phyloP scores from a whole-genome alignment of 1,140 invertebrate genomes.

The Cyrtorhinus lividipennis region DNA sequence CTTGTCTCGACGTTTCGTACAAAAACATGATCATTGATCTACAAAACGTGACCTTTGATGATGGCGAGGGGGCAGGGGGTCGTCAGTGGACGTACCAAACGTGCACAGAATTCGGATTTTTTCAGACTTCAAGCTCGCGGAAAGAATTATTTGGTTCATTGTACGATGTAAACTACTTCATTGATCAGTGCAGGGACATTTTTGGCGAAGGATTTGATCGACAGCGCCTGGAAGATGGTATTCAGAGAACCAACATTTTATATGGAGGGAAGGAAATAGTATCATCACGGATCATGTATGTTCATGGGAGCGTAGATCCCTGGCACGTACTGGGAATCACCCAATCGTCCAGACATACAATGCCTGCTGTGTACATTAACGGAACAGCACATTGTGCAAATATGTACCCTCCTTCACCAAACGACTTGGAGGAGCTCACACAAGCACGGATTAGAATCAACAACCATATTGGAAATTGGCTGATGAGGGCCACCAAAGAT shows the following conservation, averaged over 20 bases:
- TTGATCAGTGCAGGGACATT: constrained; percentile 68
- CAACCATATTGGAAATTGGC: constrained; percentile 38
- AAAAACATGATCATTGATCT: constrained; percentile 58
- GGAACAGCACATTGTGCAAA: constrained; percentile 69
- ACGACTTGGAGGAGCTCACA: constrained; percentile 45
- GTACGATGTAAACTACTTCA: constrained; percentile 65
- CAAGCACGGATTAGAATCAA: constrained; percentile 44
- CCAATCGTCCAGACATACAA: constrained; percentile 32
- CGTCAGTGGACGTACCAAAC: constrained; percentile 91
- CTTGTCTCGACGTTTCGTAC: constrained; percentile 74
- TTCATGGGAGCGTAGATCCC: constrained; percentile 83
- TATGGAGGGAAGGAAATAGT: constrained; percentile 63
- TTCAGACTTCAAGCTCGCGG: constrained; percentile 63
- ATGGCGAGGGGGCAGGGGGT: constrained; percentile 31
- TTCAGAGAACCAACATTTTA: constrained; percentile 55
- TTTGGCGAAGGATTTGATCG: constrained; percentile 47
- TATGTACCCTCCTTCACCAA: constrained; percentile 52
- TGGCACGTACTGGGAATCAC: constrained; percentile 76
- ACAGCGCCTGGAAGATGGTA: constrained; percentile 41
- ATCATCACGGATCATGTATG: constrained; percentile 61
- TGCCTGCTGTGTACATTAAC: constrained; percentile 48
- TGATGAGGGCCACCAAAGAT: no score
- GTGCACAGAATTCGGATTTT: constrained; percentile 90
- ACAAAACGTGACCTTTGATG: constrained; percentile 48
- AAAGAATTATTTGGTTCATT: constrained; percentile 46